Conservation (phyloP, 2,888 invertebrate species). For the Muschampia staudingeri region DNA sequence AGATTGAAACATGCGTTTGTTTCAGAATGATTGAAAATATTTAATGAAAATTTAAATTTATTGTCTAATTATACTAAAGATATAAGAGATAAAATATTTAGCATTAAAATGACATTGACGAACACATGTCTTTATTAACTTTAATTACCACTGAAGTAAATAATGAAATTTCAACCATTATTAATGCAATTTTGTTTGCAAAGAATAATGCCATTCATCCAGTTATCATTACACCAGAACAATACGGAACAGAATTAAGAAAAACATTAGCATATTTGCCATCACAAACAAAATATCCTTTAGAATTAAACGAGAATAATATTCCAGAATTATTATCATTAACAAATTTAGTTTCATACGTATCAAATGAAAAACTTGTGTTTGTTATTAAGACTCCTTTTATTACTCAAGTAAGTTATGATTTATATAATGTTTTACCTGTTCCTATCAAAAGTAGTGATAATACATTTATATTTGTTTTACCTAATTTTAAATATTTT, state of each 20-base stretch:
- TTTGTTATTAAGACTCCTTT: neutral
- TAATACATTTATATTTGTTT: constrained; percentile 57
- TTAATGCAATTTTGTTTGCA: neutral
- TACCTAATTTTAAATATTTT: constrained; percentile 63
- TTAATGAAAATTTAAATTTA: constrained; percentile 57
- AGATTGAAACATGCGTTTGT: constrained; percentile 53
- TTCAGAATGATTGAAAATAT: constrained; percentile 5
- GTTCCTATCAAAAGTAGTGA: neutral
- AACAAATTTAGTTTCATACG: too few relatives aligned
- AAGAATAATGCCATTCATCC: too few relatives aligned
- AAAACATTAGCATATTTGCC: too few relatives aligned
- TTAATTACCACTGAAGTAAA: neutral
- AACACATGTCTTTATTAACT: neutral
- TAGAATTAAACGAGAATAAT: too few relatives aligned
- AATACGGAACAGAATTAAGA: too few relatives aligned
- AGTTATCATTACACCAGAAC: too few relatives aligned
- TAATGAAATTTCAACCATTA: neutral
- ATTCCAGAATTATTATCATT: too few relatives aligned
- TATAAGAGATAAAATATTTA: constrained; percentile 44
- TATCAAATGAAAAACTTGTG: too few relatives aligned
- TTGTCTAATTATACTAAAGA: neutral
- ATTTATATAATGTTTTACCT: neutral
- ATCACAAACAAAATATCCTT: too few relatives aligned
- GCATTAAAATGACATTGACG: constrained; percentile 20
- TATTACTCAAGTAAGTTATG: neutral